Percentiles rank a stretch among this genome's conserved stretches.
Conservation (phyloP, 2,797 vertebrate genomes). For the Oceanodroma leucorhoa region DNA sequence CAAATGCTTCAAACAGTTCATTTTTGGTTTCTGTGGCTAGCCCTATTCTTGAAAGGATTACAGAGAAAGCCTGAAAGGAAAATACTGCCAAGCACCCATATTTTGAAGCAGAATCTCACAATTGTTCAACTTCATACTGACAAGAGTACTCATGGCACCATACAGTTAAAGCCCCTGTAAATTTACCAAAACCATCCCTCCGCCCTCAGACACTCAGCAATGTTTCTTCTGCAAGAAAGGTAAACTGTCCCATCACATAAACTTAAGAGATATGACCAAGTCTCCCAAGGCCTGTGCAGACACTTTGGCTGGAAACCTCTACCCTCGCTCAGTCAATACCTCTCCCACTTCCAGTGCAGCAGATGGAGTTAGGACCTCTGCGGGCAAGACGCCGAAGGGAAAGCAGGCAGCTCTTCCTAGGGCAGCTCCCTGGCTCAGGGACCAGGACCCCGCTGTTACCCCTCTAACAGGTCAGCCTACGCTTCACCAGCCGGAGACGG, state of each 20-base stretch:
- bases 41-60: neutral
- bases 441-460: neutral
- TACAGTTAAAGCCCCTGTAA: neutral
- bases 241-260: neutral
- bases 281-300: neutral
- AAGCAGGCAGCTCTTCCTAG: neutral
- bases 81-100: neutral
- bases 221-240: neutral
- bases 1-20: neutral
- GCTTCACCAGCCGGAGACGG: neutral
- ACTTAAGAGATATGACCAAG: neutral
- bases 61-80: neutral
- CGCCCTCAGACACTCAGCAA: neutral
- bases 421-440: neutral
- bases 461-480: neutral
- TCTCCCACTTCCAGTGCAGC: neutral
- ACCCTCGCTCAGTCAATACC: neutral
- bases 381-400: fast-evolving
- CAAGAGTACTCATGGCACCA: neutral
- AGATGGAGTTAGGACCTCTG: neutral
- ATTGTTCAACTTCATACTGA: neutral
- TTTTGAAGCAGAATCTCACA: neutral
- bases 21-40: neutral
- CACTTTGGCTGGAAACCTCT: neutral
- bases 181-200: neutral